Evolutionary conservation across 2,797 vertebrate genomes (phyloP), one percentile per base, ranked within the genome.

Genomic region (Chaunax sp.): DNA sequence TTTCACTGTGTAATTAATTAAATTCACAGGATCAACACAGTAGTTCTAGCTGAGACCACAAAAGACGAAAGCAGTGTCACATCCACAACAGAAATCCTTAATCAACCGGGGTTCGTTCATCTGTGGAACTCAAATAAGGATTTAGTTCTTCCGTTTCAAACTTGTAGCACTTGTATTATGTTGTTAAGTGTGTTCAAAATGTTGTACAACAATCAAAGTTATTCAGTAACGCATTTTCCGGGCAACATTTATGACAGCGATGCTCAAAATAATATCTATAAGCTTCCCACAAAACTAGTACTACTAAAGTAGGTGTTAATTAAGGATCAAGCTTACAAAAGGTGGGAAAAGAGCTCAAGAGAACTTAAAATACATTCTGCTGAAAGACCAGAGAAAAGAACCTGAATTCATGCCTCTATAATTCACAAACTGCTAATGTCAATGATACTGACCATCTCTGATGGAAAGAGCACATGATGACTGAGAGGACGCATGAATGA

Each of bases 401-500:
- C 8, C 28, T 53, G 1, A 35, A 60, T 52, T 61, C 30, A 22
- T 2, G n/a, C 45, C 28, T 33, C 25, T 35, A 11, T 35, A 35
- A 35, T 11, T 35, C 33, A 35, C 1, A 35, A 35, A 35, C 9
- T 35, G 33, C 54, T 28, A 4, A 52, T 26, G 12, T 45, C 14
- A 18, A n/a, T 37, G 40, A 54, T 28, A 35, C 57, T 62, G 71
- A 19, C 6, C 23, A 77, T 56, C 51, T 63, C 19, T 44, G 54
- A 49, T 57, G 54, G 3, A 45, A 66, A 69, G 52, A 58, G 60
- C 73, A 69, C 45, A 69, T 63, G 75, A 70, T 61, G 70, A 64
- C 58, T 49, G 54, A 70, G 78, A 81, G 75, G 60, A 69, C 49
- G 63, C 59, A 23, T 37, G 64, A 67, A 60, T 64, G 53, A 67